Conservation (phyloP, 2,113 vertebrate genomes). For the Prietella phreatophila region DNA sequence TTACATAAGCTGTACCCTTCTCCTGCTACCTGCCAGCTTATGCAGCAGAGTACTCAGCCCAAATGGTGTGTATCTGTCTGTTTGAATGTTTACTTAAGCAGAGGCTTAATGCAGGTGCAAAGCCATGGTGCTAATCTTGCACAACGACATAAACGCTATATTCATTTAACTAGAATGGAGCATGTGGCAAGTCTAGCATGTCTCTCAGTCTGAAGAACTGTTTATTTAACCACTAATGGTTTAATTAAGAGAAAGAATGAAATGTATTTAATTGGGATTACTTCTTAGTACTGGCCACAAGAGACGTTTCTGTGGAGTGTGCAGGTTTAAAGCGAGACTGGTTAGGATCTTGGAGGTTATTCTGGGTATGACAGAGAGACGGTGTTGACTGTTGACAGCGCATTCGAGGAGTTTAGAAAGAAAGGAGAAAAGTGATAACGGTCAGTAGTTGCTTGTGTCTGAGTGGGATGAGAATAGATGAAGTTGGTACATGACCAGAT, state of each 20-base stretch:
- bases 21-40: background rate
- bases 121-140: background rate
- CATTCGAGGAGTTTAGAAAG: background rate
- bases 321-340: too few species aligned
- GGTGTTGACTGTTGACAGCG: too few species aligned
- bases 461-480: background rate
- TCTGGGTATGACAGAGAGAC: too few species aligned
- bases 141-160: background rate
- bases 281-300: too few species aligned
- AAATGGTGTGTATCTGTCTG: background rate
- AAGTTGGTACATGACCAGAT: background rate
- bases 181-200: background rate
- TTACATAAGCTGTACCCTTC: background rate
- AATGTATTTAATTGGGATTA: background rate
- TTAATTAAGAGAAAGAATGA: background rate
- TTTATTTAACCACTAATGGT: background rate
- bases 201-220: background rate
- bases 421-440: background rate
- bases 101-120: background rate
- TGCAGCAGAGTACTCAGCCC: background rate
- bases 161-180: background rate
- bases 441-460: background rate
- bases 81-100: conserved; percentile 1
- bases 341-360: too few species aligned
- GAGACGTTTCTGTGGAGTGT: too few species aligned